These are phyloP conservation scores for Poecilia picta DNA, from an alignment of 2,797 vertebrate species.

Conservation along the genomic window DNA sequence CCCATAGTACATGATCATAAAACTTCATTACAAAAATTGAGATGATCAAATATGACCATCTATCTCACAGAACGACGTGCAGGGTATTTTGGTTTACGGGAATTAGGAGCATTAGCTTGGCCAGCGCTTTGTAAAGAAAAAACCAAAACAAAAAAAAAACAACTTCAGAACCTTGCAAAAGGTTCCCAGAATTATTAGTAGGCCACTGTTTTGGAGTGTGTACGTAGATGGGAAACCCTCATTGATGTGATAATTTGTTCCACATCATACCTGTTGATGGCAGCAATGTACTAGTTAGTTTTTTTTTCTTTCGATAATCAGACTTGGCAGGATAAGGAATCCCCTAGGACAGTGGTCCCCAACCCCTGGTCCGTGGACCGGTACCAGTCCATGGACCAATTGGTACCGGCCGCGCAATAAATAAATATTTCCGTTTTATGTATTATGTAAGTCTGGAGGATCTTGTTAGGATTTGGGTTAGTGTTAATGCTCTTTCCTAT, in stretches of 20 bases:
- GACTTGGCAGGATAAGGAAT: neutral
- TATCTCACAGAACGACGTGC: neutral
- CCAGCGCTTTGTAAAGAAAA: neutral
- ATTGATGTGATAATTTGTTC: neutral
- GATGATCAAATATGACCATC: neutral
- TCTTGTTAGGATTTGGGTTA: too few species aligned
- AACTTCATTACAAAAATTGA: slow-evolving; percentile 32
- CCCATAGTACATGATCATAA: slow-evolving; percentile 43
- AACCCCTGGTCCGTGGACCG: too few species aligned
- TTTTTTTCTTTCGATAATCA: neutral
- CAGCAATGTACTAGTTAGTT: neutral
- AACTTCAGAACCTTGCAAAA: neutral
- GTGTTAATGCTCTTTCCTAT: too few species aligned
- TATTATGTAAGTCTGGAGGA: too few species aligned
- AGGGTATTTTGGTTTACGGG: neutral
- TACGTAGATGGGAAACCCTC: neutral
- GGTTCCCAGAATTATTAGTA: neutral
- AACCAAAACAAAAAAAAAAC: neutral
- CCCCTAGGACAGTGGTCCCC: too few species aligned
- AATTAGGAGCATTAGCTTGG: neutral
- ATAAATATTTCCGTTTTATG: too few species aligned
- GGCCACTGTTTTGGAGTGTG: too few species aligned
- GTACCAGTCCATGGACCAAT: too few species aligned
- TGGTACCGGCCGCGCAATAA: too few species aligned
- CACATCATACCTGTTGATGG: neutral